Evolutionary conservation across 2,113 vertebrate species (phyloP).

Genomic region (Cololabis saira): DNA sequence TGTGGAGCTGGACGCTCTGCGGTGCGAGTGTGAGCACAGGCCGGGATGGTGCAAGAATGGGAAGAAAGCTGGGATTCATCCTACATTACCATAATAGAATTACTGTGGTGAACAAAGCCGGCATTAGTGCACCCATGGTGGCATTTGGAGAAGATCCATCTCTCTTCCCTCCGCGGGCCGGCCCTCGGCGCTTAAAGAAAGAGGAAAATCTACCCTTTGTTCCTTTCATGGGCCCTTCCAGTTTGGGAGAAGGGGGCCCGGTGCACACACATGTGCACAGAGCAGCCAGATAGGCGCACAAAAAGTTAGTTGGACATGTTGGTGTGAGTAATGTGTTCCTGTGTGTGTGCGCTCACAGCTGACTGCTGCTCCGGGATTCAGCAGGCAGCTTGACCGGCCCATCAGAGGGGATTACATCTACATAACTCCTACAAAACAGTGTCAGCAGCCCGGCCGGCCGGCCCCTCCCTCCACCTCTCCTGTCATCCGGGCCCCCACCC

Average conservation of each 20-base stretch:
- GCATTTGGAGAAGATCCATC: slow-evolving; percentile 73
- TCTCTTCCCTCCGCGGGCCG: slow-evolving; percentile 55
- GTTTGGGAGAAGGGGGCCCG: slow-evolving; percentile 22
- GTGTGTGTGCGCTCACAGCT: slow-evolving; percentile 6
- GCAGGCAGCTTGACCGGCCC: slow-evolving; percentile 52
- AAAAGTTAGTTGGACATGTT: not conserved
- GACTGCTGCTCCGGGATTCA: slow-evolving; percentile 24
- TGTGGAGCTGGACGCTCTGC: slow-evolving; percentile 32
- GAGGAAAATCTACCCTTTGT: slow-evolving; percentile 58
- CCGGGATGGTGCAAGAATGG: slow-evolving; percentile 29
- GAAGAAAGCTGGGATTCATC: slow-evolving; percentile 56
- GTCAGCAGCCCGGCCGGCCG: slow-evolving; percentile 43
- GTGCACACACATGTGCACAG: slow-evolving; percentile 17
- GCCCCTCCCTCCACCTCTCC: slow-evolving; percentile 33
- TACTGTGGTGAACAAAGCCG: slow-evolving; percentile 67
- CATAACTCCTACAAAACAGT: slow-evolving; percentile 48
- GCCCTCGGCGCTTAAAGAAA: slow-evolving; percentile 46
- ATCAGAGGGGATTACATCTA: slow-evolving; percentile 67
- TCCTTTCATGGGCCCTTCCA: slow-evolving; percentile 45
- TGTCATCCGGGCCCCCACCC: not conserved
- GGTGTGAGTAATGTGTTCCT: slow-evolving; percentile 3
- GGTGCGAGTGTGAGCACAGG: slow-evolving; percentile 23
- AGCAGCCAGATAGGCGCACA: slow-evolving; percentile 23
- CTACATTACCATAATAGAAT: slow-evolving; percentile 75
- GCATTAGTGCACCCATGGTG: slow-evolving; percentile 67